Percentiles rank a stretch among this genome's conserved stretches.
Conservation (phyloP, 1,140 invertebrate species). For the Calliopsis andreniformis region DNA sequence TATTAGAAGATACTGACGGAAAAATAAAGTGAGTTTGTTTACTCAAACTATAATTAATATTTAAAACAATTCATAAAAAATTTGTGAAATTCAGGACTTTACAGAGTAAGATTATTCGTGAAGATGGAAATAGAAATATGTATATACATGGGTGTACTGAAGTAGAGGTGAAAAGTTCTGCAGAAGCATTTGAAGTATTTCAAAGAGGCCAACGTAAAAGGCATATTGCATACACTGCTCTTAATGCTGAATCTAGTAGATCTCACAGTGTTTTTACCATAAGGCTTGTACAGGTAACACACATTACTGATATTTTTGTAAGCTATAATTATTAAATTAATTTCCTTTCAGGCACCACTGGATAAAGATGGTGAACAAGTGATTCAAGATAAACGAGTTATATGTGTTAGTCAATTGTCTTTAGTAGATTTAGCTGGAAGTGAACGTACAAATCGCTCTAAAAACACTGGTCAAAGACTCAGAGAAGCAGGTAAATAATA, state of each 20-base stretch:
- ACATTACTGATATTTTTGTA: background rate
- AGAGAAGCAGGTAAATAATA: constrained; percentile 87
- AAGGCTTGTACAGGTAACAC: constrained; percentile 88
- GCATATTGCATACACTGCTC: constrained; percentile 91
- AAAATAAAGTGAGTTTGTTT: constrained; percentile 74
- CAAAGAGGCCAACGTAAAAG: constrained; percentile 90
- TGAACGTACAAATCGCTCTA: constrained; percentile 92
- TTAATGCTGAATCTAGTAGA: constrained; percentile 95
- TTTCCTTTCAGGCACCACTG: constrained; percentile 86
- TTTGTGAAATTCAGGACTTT: constrained; percentile 70
- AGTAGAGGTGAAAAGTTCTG: constrained; percentile 93
- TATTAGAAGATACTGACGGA: constrained; percentile 90
- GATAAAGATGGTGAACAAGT: constrained; percentile 86
- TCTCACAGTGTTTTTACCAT: constrained; percentile 97
- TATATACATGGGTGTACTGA: constrained; percentile 95
- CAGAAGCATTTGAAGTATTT: constrained; percentile 95
- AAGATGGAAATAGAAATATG: constrained; percentile 91
- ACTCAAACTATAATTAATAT: background rate
- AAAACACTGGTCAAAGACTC: constrained; percentile 90
- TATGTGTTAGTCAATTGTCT: constrained; percentile 91
- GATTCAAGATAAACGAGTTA: constrained; percentile 85
- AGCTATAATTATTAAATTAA: background rate
- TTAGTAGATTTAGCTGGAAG: constrained; percentile 97
- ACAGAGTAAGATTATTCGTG: constrained; percentile 87
- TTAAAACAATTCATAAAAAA: background rate